phyloP scores from a whole-genome alignment of 2,797 vertebrate genomes.

The Dromococcyx pavoninus region DNA sequence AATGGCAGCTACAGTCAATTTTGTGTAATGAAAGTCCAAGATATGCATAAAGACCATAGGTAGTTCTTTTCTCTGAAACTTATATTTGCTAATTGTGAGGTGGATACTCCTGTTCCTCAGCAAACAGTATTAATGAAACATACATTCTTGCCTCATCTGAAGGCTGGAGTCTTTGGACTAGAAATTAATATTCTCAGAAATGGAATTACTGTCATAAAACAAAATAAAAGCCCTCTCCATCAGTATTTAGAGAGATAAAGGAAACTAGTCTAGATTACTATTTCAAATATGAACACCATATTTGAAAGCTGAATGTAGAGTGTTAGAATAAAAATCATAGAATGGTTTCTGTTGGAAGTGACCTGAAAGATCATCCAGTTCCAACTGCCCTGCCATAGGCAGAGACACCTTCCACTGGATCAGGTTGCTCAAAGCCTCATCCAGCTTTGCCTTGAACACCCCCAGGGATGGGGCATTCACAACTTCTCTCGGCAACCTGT shows the following conservation, averaged over 20 bases:
- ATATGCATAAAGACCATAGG: not conserved
- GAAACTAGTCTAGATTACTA: not conserved
- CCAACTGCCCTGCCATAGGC: no score
- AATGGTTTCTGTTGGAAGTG: no score
- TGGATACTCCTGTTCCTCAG: not conserved
- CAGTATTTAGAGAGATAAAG: not conserved
- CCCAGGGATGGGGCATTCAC: no score
- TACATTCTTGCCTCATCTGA: not conserved
- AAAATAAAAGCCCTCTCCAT: not conserved
- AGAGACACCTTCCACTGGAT: no score
- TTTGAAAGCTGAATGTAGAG: not conserved
- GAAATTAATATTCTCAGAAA: not conserved
- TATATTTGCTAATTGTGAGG: not conserved
- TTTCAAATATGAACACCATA: not conserved
- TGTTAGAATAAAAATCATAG: not conserved
- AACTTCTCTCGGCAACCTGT: no score
- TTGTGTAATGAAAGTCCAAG: not conserved
- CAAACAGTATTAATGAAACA: not conserved
- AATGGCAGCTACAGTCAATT: not conserved
- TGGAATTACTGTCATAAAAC: not conserved
- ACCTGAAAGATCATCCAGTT: no score
- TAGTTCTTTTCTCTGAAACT: not conserved
- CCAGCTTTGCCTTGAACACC: no score
- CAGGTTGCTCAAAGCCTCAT: no score
- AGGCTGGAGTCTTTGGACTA: not conserved